Evolutionary conservation across 2,888 invertebrate genomes (phyloP), one percentile per base, ranked within the genome.

Genomic region (Apamea epomidion): DNA sequence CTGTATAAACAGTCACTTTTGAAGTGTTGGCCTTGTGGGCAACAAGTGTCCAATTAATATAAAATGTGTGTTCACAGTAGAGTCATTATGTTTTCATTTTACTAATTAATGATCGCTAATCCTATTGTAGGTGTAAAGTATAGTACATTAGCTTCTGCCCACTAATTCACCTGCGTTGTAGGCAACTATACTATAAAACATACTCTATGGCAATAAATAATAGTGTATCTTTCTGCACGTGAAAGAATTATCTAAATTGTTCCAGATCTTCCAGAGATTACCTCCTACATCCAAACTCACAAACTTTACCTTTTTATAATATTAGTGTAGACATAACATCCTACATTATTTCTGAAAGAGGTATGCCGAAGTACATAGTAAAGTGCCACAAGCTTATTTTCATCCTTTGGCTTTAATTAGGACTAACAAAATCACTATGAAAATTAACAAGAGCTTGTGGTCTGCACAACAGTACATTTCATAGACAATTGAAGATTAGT

Each of bases 21-120:
- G 25, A 32, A 54, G 29, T 48, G 16, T 42, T 51, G 64, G 8
- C 78, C 58, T 81, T 69, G 81, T 0, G 7, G 16, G 78, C 77
- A 77, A 77, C 83, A 83, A 70, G 83, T 83, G 69, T 48, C 29
- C 48, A 51, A 81, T 70, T 70, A 77, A 58, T 65, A 48, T 83
- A 42, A 83, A 70, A 70, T 42, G 64, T 58, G 12, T 77, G n/a
- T 77, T 77, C 37, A 76, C 37, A 54, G 8, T 16, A n/a, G 0
- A 54, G 42, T 45, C 0, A 29, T 48, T 37, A 69, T 42, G 16
- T 42, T 74, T 68, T 25, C 29, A 21, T 76, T 76, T 4, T 32
- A 45, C 25, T 58, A 54, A 82, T 83, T 68, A 74, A 48, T 82
- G 21, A 32, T 0, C 0, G 14, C 1, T 14, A 25, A 60, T 32